Evolutionary conservation across 2,113 vertebrate species (phyloP).

Genomic region (Hippocampus mohnikei): DNA sequence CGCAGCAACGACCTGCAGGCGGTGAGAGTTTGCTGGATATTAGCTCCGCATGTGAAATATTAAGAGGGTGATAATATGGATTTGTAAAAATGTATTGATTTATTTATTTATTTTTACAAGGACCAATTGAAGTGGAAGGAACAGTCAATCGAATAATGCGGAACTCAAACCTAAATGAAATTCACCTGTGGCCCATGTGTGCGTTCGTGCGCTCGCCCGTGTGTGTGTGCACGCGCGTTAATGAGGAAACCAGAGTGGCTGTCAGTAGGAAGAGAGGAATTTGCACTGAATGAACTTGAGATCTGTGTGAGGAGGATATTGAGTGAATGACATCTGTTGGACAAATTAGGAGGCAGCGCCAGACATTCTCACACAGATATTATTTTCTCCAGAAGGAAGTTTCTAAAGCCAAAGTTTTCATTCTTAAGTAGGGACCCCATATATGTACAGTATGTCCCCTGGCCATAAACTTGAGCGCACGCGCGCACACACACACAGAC

Average conservation of each 20-base stretch:
- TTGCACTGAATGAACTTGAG: constrained; percentile 70
- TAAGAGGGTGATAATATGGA: constrained; percentile 14
- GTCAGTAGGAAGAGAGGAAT: constrained; percentile 68
- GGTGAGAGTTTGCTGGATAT: constrained; percentile 57
- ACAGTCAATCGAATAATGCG: constrained; percentile 6
- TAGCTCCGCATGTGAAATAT: background rate
- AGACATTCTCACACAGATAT: constrained; percentile 60
- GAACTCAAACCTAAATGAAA: background rate
- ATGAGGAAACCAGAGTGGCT: constrained; percentile 63
- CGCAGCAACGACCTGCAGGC: constrained; percentile 59
- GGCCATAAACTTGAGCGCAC: background rate
- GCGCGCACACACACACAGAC: background rate
- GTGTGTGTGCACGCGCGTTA: constrained; percentile 33
- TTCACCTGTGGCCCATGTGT: background rate
- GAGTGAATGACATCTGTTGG: constrained; percentile 67
- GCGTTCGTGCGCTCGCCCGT: background rate
- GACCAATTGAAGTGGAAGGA: constrained; percentile 26
- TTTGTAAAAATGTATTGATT: background rate
- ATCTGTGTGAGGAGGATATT: constrained; percentile 62
- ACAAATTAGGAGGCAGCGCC: constrained; percentile 48
- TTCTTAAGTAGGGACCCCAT: constrained; percentile 21
- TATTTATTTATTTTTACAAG: background rate
- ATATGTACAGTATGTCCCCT: constrained; percentile 25
- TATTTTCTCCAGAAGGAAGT: constrained; percentile 53
- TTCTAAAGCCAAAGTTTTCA: constrained; percentile 34